Evolutionary conservation across 2,797 vertebrate species (phyloP).

Genomic region (Myiotriccus ornatus): DNA sequence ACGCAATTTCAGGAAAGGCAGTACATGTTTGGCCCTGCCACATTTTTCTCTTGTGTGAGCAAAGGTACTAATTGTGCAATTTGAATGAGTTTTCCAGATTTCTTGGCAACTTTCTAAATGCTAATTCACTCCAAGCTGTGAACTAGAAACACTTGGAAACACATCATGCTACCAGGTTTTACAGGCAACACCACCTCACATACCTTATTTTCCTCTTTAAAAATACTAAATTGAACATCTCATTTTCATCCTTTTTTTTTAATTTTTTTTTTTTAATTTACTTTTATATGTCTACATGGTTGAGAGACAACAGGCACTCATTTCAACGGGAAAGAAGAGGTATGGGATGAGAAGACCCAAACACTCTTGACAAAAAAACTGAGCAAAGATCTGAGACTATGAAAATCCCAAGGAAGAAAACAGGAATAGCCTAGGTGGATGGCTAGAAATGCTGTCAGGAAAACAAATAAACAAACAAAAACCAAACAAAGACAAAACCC

Average conservation of each 20-base stretch:
- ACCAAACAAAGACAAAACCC: too few relatives aligned
- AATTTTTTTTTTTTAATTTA: neutral
- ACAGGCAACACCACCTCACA: neutral
- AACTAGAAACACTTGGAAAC: neutral
- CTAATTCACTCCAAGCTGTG: neutral
- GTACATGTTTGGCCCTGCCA: neutral
- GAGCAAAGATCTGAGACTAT: neutral
- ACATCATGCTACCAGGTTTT: neutral
- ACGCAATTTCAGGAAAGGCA: neutral
- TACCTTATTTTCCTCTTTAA: neutral
- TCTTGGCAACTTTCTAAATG: conserved; percentile 16
- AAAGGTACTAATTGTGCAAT: conserved; percentile 31
- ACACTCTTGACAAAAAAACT: neutral
- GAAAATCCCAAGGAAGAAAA: neutral
- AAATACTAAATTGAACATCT: neutral
- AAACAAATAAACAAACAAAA: neutral
- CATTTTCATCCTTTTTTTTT: neutral
- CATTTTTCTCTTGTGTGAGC: neutral
- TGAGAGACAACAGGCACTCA: neutral
- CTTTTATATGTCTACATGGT: neutral
- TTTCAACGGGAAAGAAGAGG: neutral
- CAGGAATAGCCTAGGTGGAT: neutral
- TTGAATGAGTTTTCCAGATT: conserved; percentile 23
- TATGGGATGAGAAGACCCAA: neutral
- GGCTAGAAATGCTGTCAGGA: neutral